These are phyloP conservation scores for Porites divaricata DNA, from an alignment of 92 coral and sea anemone genomes.

Conservation along the genomic window DNA sequence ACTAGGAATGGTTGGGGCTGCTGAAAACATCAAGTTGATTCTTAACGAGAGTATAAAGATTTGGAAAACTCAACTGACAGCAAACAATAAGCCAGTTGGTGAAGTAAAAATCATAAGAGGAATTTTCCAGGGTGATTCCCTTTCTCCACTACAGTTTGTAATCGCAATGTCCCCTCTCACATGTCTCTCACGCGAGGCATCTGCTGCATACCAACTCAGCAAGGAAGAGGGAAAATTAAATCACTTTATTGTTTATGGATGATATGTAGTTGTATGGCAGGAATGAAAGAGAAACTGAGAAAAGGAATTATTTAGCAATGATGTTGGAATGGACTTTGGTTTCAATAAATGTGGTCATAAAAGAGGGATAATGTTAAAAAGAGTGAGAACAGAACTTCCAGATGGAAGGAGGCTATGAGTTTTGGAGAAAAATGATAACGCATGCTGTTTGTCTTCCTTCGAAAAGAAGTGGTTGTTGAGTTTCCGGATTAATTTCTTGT, in stretches of 20 bases:
- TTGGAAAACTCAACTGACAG: too few relatives aligned
- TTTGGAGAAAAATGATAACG: too few relatives aligned
- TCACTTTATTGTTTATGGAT: background rate
- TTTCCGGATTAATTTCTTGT: too few relatives aligned
- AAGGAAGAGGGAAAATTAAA: background rate
- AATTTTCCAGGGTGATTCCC: background rate
- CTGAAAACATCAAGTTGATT: too few relatives aligned
- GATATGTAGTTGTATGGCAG: background rate
- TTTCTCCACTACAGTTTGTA: background rate
- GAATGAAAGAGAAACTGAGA: background rate
- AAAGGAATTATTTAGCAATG: background rate
- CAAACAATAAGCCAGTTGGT: too few relatives aligned
- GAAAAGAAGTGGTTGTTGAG: too few relatives aligned
- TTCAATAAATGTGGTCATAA: background rate
- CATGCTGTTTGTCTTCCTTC: too few relatives aligned
- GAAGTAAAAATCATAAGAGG: background rate
- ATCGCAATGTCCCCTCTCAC: background rate
- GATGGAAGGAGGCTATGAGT: too few relatives aligned
- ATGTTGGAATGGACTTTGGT: background rate
- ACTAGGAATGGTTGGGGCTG: too few relatives aligned
- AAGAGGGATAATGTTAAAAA: too few relatives aligned
- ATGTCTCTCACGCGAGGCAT: background rate
- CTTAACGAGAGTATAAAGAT: too few relatives aligned
- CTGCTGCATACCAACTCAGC: background rate
- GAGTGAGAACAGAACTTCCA: too few relatives aligned